Percentiles rank a stretch among this genome's conserved stretches.
Evolutionary conservation across 2,888 invertebrate species (phyloP).

Genomic region (Dicycla oo): DNA sequence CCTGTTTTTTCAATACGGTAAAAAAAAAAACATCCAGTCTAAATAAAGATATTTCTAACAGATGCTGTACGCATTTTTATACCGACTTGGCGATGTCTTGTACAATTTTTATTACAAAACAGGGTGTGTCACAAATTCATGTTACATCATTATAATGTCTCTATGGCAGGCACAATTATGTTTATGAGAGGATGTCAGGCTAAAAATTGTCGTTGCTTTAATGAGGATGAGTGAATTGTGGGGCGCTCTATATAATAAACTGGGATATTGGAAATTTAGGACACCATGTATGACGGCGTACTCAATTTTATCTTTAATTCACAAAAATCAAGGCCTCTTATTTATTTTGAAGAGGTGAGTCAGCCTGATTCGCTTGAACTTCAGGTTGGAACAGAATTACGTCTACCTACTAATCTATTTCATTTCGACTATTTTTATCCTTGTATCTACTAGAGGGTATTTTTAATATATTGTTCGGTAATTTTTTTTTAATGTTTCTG

Average conservation of each 20-base stretch:
- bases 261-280: slow-evolving; percentile 73
- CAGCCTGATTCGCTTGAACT: slow-evolving; percentile 30
- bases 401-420: slow-evolving; percentile 56
- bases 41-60: slow-evolving; percentile 36
- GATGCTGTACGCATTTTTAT: slow-evolving; percentile 48
- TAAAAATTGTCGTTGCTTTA: slow-evolving; percentile 83
- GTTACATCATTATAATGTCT: slow-evolving; percentile 71
- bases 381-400: slow-evolving; percentile 39
- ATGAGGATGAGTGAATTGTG: slow-evolving; percentile 89
- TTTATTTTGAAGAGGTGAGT: slow-evolving; percentile 53
- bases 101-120: slow-evolving; percentile 56
- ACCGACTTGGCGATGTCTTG: slow-evolving; percentile 52
- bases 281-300: slow-evolving; percentile 59
- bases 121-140: slow-evolving; percentile 64
- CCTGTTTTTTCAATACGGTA: too few relatives aligned
- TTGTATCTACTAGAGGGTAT: slow-evolving; percentile 32
- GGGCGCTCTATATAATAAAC: slow-evolving; percentile 76
- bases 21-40: too few relatives aligned
- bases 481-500: slow-evolving; percentile 40
- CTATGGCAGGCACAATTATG: slow-evolving; percentile 76
- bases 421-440: slow-evolving; percentile 50
- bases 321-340: slow-evolving; percentile 46
- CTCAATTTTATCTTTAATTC: slow-evolving; percentile 53
- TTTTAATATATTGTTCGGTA: slow-evolving; percentile 49
- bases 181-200: slow-evolving; percentile 83